Conservation (phyloP, 1,140 invertebrate species). For the Himalopsyche phryganea region DNA sequence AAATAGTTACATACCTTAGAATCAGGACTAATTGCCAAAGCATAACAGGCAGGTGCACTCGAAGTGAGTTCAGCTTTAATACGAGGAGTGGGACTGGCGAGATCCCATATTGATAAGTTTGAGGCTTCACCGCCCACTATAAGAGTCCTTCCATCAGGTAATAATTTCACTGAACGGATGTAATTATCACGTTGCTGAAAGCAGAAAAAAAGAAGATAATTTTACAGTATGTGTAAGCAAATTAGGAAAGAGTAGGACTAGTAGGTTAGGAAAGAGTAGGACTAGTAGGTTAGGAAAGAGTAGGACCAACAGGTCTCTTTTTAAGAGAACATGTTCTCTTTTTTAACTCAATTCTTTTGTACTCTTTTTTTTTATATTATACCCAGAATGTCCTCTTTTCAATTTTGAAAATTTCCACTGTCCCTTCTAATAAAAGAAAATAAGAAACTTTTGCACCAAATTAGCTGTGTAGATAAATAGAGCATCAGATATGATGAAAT, state of each 20-base stretch:
- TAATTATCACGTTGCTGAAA: slow-evolving; percentile 91
- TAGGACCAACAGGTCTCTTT: too few relatives aligned
- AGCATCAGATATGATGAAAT: too few relatives aligned
- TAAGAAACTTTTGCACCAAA: too few relatives aligned
- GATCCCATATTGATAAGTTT: slow-evolving; percentile 87
- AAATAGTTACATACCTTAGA: slow-evolving; percentile 78
- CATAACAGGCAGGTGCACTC: slow-evolving; percentile 95
- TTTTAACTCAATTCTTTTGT: too few relatives aligned
- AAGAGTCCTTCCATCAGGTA: slow-evolving; percentile 85
- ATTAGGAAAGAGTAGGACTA: neutral
- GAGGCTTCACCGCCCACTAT: slow-evolving; percentile 91
- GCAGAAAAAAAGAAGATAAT: neutral
- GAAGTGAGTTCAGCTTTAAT: slow-evolving; percentile 94
- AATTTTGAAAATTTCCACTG: too few relatives aligned
- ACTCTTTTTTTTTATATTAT: too few relatives aligned
- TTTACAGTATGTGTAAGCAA: neutral
- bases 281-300: too few relatives aligned
- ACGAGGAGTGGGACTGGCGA: slow-evolving; percentile 80
- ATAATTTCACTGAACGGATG: slow-evolving; percentile 88
- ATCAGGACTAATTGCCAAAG: slow-evolving; percentile 93
- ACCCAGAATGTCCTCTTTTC: too few relatives aligned
- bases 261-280: too few relatives aligned
- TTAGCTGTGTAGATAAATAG: too few relatives aligned
- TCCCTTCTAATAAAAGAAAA: too few relatives aligned
- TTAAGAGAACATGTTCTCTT: too few relatives aligned